phyloP scores from a whole-genome alignment of 2,797 vertebrate genomes.

The Syngnathus acus region DNA sequence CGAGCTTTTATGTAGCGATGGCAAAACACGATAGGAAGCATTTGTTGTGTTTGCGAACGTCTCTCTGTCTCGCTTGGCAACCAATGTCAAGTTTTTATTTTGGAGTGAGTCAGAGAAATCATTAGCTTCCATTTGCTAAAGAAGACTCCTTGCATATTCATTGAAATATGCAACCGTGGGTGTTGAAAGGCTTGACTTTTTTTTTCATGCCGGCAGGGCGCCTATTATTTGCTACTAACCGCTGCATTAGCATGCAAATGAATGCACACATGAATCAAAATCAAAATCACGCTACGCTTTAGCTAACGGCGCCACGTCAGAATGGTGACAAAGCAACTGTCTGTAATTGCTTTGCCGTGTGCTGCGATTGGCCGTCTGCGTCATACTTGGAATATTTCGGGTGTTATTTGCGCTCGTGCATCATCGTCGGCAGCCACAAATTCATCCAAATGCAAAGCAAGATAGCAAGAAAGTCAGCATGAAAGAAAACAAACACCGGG shows the following conservation, averaged over 20 bases:
- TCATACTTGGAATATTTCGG: not conserved
- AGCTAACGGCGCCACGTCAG: not conserved
- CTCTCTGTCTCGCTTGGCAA: not conserved
- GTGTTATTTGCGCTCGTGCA: not conserved
- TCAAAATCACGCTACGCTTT: not conserved
- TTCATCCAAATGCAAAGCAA: conserved; percentile 57
- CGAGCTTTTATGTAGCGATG: not conserved
- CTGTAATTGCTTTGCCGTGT: not conserved
- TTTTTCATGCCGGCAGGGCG: conserved; percentile 1
- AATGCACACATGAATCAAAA: not conserved
- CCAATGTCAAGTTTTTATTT: not conserved
- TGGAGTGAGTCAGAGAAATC: not conserved
- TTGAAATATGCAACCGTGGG: not conserved
- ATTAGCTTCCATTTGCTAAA: not conserved
- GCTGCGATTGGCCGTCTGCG: not conserved
- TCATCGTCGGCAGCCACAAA: not conserved
- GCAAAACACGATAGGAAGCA: not conserved
- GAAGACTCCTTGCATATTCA: not conserved
- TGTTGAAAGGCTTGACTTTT: not conserved
- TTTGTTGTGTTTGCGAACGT: not conserved
- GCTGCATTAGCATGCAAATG: conserved; percentile 1
- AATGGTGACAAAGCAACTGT: no score
- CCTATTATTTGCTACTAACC: not conserved
- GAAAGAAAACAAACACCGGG: conserved; percentile 42
- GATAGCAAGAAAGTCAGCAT: conserved; percentile 48